These are phyloP conservation scores for Nemoura dubitans DNA, from an alignment of 2,888 invertebrate genomes.

Conservation along the genomic window DNA sequence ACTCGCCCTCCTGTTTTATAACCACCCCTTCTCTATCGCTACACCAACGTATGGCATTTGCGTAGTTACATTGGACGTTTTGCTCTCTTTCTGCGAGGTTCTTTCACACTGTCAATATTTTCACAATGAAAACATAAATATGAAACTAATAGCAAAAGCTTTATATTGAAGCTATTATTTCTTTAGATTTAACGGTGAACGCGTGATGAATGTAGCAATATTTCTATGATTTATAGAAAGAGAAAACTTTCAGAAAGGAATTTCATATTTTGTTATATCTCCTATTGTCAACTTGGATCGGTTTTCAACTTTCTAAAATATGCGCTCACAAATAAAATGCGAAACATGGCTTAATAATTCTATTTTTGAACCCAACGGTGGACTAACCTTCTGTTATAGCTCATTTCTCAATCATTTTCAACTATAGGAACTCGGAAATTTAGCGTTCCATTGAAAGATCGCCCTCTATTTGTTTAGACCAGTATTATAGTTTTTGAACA, in stretches of 20 bases:
- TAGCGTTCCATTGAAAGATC: background rate
- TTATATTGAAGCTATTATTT: background rate
- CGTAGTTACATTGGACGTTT: background rate
- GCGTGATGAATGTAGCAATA: background rate
- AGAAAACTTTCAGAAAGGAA: background rate
- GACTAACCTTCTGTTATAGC: background rate
- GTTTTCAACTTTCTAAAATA: slow-evolving; percentile 1
- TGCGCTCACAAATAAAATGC: background rate
- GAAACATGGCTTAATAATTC: background rate
- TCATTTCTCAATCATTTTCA: background rate
- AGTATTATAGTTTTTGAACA: background rate
- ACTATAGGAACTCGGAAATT: background rate
- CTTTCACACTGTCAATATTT: background rate
- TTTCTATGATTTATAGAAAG: background rate
- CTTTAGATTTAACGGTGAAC: background rate
- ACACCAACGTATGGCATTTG: background rate
- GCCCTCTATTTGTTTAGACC: background rate
- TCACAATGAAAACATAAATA: background rate
- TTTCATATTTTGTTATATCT: background rate
- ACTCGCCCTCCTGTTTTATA: background rate
- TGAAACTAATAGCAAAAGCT: background rate
- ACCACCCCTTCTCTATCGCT: background rate
- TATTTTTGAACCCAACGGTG: background rate
- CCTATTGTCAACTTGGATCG: background rate
- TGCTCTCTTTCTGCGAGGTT: background rate